Percentiles rank a stretch among this genome's conserved stretches.
These are phyloP conservation scores for Venturia canescens DNA, from an alignment of 1,140 invertebrate species.

Conservation along the genomic window DNA sequence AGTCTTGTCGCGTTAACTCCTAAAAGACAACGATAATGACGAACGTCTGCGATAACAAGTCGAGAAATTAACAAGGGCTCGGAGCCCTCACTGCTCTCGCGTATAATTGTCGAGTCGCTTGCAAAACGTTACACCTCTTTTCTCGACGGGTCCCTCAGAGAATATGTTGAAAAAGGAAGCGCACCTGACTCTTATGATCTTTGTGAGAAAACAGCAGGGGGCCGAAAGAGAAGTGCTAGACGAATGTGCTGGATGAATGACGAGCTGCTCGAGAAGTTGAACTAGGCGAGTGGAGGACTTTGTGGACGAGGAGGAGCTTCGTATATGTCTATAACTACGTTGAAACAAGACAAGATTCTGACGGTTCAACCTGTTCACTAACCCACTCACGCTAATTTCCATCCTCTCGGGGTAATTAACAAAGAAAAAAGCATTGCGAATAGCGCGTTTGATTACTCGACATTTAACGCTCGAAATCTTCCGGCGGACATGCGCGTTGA, in stretches of 20 bases:
- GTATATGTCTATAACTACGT: neutral
- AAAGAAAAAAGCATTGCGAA: neutral
- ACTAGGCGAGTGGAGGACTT: neutral
- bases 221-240: slow-evolving; percentile 16
- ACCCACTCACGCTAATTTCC: neutral
- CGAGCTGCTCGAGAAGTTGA: slow-evolving; percentile 15
- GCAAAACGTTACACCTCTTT: slow-evolving; percentile 65
- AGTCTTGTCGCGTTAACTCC: slow-evolving; percentile 54
- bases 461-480: too few species aligned
- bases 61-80: slow-evolving; percentile 57
- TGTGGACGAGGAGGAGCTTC: neutral
- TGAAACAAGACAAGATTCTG: slow-evolving; percentile 23
- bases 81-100: slow-evolving; percentile 51
- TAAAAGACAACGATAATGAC: slow-evolving; percentile 61
- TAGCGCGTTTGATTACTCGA: too few species aligned
- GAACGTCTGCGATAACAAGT: slow-evolving; percentile 61
- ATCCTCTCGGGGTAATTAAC: neutral
- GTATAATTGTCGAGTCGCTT: slow-evolving; percentile 68
- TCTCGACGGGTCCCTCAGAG: slow-evolving; percentile 67
- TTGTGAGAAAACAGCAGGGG: slow-evolving; percentile 48
- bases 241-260: slow-evolving; percentile 34
- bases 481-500: too few species aligned
- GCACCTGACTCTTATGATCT: slow-evolving; percentile 48
- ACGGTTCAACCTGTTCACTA: neutral
- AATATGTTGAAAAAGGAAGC: slow-evolving; percentile 50